phyloP scores from a whole-genome alignment of 2,113 vertebrate species.

The Corythornis vintsioides region DNA sequence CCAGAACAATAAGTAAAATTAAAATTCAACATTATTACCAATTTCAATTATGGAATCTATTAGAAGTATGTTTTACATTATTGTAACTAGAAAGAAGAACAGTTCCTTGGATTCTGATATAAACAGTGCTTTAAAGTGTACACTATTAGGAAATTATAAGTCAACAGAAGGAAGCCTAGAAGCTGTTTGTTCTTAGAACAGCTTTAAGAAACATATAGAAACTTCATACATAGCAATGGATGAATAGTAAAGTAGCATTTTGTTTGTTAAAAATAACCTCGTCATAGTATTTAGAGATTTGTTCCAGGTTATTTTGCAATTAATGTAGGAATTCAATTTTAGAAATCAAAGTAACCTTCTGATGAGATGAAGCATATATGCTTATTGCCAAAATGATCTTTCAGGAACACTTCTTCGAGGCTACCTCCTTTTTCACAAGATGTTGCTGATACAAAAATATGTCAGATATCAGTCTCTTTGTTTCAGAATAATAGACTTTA shows the following conservation, averaged over 20 bases:
- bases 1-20: background rate
- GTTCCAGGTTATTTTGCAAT: background rate
- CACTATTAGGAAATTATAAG: background rate
- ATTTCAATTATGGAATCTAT: background rate
- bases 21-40: background rate
- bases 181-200: background rate
- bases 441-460: background rate
- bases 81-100: background rate
- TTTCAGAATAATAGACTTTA: background rate
- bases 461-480: background rate
- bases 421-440: background rate
- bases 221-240: background rate
- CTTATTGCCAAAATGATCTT: background rate
- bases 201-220: background rate
- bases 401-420: background rate
- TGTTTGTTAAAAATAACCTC: background rate
- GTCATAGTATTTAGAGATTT: background rate
- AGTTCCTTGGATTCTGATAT: background rate
- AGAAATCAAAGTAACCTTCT: slow-evolving; percentile 5
- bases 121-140: background rate
- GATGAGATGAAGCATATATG: background rate
- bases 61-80: background rate
- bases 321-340: background rate
- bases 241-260: background rate
- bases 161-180: background rate